Base-by-base conservation (phyloP, 2,888 invertebrate species). In the Tanytarsus gracilentus region DNA sequence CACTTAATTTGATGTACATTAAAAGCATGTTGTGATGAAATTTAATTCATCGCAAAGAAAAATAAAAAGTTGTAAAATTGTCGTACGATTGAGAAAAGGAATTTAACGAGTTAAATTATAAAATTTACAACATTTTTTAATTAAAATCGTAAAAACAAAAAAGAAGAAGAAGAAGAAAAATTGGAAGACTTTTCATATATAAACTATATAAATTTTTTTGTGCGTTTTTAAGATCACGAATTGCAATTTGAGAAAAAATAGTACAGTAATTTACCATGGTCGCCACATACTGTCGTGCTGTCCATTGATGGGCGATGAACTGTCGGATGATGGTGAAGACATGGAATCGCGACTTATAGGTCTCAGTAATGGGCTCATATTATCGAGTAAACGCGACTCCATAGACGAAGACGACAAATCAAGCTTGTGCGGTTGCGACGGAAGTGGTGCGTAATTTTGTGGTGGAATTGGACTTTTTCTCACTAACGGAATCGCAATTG, bases 81-180 rank as follows among this genome's bases (percentile, higher is more conserved):
- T 14, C 33, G 58, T 58, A 58, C 58, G 58, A 44, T 58, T 44
- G 58, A 58, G 58, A 58, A 40, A 48, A 48, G 48, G 58, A 48
- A 18, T 53, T 36, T 56, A 29, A n/a, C 11, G 25, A 18, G 21
- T 18, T 27, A 18, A 8, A 18, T n/a, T n/a, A 53, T 8, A 39
- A 52, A 39, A 56, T 56, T 30, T 53, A 53, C 53, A 56, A 39
- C 26, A 25, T 40, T 53, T 53, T 53, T 36, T 21, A 55, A 51
- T 51, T 30, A 30, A 51, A 4, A 8, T 9, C 16, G 11, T 18
- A 51, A 29, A 9, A 18, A 11, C 25, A 25, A 25, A 25, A 11
- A 23, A 25, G 9, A 18, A 29, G 30, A 16, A 30, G 14, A 29
- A 30, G 18, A 48, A 21, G 21, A n/a, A 21, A 18, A 11, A 27